Evolutionary conservation across 2,113 vertebrate species (phyloP), one percentile per base, ranked within the genome.

Genomic region (Hemicordylus capensis): DNA sequence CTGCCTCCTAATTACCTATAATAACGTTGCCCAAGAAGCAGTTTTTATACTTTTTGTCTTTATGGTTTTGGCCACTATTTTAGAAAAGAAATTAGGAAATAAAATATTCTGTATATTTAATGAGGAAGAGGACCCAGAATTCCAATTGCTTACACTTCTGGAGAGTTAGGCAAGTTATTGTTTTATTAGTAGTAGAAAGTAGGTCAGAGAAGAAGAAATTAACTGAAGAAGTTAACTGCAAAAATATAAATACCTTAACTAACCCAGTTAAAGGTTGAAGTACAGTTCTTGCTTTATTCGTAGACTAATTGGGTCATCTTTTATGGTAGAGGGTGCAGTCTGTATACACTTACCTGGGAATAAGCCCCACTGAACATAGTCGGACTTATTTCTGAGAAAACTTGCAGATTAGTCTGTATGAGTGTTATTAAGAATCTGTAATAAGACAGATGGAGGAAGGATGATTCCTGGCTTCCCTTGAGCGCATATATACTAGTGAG

Each of bases 51-150:
- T 70, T 86, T 59, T 59, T 77, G 5, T 42, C 4, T 44, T 24
- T 31, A 26, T 84, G 34, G 19, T 39, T 76, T 77, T 34, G 31
- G 2, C 61, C 10, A 75, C 74, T 66, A 75, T 34, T 80, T 46
- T 87, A 69, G 79, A 85, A 85, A 80, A 56, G 15, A 77, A 87
- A 61, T 4, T 76, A 77, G 88, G 89, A 89, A 91, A 88, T 78
- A 75, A 88, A 83, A 81, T 79, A 85, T 83, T 37, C 19, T 46
- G 19, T 87, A 81, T 85, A 39, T 1, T 3, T 0, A 64, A 64
- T 66, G 48, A 74, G 28, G 39, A 22, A 64, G 15, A 34, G 37
- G 1, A 22, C 58, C 15, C 19, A 76, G 79, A 66, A 84, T 44
- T 1, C 46, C 37, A 77, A 64, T 10, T 31, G 31, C n/a, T 17